Evolutionary conservation across 2,888 invertebrate species (phyloP), one percentile per base, ranked within the genome.

Genomic region (Rhimphoctona megacephalus): DNA sequence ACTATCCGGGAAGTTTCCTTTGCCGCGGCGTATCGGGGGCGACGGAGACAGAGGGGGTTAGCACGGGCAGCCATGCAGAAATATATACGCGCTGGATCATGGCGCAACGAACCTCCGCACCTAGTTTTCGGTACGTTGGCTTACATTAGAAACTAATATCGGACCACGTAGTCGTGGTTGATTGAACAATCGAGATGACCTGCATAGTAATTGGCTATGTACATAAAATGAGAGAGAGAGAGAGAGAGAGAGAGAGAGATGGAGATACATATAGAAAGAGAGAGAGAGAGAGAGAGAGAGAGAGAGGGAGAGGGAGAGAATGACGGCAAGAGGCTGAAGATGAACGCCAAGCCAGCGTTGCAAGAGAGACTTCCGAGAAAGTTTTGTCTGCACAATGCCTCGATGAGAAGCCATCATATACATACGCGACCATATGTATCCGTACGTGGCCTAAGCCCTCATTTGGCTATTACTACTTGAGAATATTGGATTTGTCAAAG

Each of bases 121-220:
- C 83, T 61, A 69, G 81, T 86, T 83, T 73, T 80, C 86, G 86
- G 86, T 83, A 86, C 81, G 86, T 86, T 81, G 86, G 83, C 77
- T 83, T 81, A 86, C 83, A 86, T 86, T 83, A 83, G 83, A 86
- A 86, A 86, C 83, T 86, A 83, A 83, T 86, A 86, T 86, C 86
- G 83, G 81, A 86, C 67, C 81, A 61, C 52, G 86, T 73, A 76
- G 77, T 79, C 82, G 79, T 76, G 85, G 85, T 83, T 86, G 85
- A 86, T 86, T 86, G 85, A 86, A 86, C 85, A 86, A 86, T 86
- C 85, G 80, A 83, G 85, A 86, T 86, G 85, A 86, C 85, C 85
- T 80, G 85, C 85, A 86, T 86, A 83, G 85, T 86, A 86, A 86
- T 86, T 86, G 85, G 82, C 79, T 86, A 76, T 72, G 85, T 72